Evolutionary conservation across 1,140 invertebrate genomes (phyloP).

Genomic region (Drosophila nebulosa): DNA sequence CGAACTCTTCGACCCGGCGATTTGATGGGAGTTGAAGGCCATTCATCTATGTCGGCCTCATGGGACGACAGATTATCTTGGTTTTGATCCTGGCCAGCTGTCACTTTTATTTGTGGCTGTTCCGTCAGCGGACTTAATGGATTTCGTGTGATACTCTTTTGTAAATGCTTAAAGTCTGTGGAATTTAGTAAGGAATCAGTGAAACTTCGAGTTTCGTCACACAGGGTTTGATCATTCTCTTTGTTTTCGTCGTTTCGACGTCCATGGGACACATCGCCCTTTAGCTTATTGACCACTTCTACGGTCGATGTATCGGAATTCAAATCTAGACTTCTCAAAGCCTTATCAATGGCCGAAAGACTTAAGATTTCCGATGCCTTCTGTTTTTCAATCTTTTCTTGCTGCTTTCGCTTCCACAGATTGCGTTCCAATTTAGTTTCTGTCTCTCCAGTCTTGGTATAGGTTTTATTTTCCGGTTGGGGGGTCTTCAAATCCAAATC

Average conservation of each 20-base stretch:
- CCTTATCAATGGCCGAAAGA: slow-evolving; percentile 69
- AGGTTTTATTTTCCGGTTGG: slow-evolving; percentile 66
- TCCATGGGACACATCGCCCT: slow-evolving; percentile 8
- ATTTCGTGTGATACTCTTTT: slow-evolving; percentile 52
- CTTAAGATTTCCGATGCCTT: slow-evolving; percentile 61
- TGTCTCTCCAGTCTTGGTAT: slow-evolving; percentile 41
- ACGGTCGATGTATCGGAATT: slow-evolving; percentile 57
- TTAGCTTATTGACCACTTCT: slow-evolving; percentile 43
- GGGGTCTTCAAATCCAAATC: slow-evolving; percentile 41
- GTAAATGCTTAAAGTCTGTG: slow-evolving; percentile 58
- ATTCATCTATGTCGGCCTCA: slow-evolving; percentile 62
- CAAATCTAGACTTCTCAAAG: slow-evolving; percentile 52
- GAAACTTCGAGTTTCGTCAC: slow-evolving; percentile 56
- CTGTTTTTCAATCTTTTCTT: slow-evolving; percentile 29
- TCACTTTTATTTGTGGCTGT: slow-evolving; percentile 40
- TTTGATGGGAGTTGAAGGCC: slow-evolving; percentile 64
- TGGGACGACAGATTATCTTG: slow-evolving; percentile 13
- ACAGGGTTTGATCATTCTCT: slow-evolving; percentile 45
- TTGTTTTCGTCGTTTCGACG: slow-evolving; percentile 31
- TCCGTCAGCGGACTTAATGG: slow-evolving; percentile 68
- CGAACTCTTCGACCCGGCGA: slow-evolving; percentile 36
- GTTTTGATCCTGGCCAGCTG: slow-evolving; percentile 20
- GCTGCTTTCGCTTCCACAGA: slow-evolving; percentile 45
- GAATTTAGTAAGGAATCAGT: slow-evolving; percentile 67
- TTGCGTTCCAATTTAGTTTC: slow-evolving; percentile 36